Evolutionary conservation across 2,888 invertebrate species (phyloP).

Genomic region (Lasioglossum morio): DNA sequence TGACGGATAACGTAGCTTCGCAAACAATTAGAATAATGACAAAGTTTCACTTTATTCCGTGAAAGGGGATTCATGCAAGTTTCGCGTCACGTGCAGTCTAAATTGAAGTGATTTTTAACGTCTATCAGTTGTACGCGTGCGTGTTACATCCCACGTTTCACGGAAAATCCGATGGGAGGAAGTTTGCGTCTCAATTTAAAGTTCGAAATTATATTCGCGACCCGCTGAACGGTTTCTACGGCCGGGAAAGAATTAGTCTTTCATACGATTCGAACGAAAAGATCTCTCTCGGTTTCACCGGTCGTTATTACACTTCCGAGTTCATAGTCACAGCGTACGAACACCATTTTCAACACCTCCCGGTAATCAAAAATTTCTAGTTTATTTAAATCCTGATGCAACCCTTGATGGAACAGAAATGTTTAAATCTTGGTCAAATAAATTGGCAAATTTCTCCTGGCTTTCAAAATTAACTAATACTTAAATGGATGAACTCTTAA

Average conservation of each 20-base stretch:
- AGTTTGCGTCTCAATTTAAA: conserved; percentile 58
- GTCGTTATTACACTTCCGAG: neutral
- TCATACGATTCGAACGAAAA: conserved; percentile 24
- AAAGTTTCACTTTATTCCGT: conserved; percentile 75
- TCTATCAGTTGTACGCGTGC: conserved; percentile 21
- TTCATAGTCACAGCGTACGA: neutral
- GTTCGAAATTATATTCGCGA: conserved; percentile 47
- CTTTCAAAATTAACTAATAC: neutral
- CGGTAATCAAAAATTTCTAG: neutral
- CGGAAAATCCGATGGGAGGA: conserved; percentile 24
- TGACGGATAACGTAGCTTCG: conserved; percentile 57
- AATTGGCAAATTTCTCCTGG: neutral
- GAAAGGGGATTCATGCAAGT: conserved; percentile 58
- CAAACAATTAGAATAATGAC: conserved; percentile 78
- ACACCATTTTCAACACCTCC: neutral
- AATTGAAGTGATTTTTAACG: conserved; percentile 65
- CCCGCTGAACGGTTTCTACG: conserved; percentile 34
- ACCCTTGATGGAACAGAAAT: neutral
- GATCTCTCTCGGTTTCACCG: conserved; percentile 10
- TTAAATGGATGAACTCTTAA: neutral
- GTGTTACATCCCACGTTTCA: conserved; percentile 34
- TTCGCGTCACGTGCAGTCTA: conserved; percentile 48
- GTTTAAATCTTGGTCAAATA: neutral
- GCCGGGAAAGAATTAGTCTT: conserved; percentile 38
- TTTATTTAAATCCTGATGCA: neutral